A percentile compares a stretch with the other conserved stretches of the same genome.
Conservation (phyloP, 23 tunicate genomes). For the Oikopleura albicans region DNA sequence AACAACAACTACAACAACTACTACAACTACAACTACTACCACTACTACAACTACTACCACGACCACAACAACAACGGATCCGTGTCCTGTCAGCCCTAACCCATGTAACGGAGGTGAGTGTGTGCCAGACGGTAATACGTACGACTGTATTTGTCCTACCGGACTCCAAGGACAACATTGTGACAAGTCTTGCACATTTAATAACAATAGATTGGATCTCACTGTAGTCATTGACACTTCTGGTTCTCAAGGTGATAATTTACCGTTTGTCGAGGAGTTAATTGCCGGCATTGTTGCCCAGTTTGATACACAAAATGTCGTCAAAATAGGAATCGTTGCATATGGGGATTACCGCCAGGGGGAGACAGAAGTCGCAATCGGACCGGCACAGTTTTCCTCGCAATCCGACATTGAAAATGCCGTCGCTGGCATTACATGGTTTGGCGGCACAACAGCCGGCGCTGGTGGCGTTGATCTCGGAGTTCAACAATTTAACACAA, state of each 20-base stretch:
- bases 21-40: background rate
- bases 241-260: background rate
- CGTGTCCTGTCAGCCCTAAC: background rate
- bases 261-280: background rate
- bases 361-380: background rate
- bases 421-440: background rate
- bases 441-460: background rate
- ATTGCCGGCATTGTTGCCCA: background rate
- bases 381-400: background rate
- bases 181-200: background rate
- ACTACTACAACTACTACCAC: background rate
- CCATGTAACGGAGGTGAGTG: background rate
- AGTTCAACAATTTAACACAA: background rate
- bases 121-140: background rate
- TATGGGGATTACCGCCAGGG: background rate
- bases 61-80: background rate
- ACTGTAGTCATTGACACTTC: background rate
- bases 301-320: background rate
- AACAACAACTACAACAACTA: background rate
- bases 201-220: background rate
- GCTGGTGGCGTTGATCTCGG: background rate
- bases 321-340: background rate
- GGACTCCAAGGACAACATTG: background rate
- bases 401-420: background rate
- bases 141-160: background rate